Conservation (phyloP, 2,797 vertebrate genomes). For the Acomys russatus region DNA sequence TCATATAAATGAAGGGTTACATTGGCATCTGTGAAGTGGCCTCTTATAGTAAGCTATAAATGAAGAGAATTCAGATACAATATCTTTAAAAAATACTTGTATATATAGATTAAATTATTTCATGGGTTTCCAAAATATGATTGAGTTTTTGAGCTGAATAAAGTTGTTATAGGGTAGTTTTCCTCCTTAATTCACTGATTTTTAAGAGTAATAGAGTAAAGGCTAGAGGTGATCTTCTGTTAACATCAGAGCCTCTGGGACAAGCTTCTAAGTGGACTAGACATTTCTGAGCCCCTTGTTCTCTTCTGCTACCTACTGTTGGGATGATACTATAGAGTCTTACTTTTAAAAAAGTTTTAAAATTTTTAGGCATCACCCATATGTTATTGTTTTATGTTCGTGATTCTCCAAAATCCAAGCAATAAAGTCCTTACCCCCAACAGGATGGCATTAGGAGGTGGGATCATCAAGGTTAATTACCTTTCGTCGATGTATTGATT, state of each 20-base stretch:
- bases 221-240: neutral
- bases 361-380: neutral
- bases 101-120: neutral
- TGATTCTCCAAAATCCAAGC: neutral
- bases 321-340: neutral
- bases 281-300: neutral
- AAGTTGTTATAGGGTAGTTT: neutral
- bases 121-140: neutral
- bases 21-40: neutral
- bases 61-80: neutral
- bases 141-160: neutral
- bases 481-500: neutral
- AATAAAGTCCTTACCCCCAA: neutral
- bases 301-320: neutral
- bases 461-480: neutral
- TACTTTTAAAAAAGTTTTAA: neutral
- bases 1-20: neutral
- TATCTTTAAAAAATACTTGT: neutral
- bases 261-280: neutral
- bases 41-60: neutral
- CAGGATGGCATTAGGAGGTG: neutral
- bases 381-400: neutral
- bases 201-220: neutral
- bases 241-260: neutral
- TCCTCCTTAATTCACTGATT: neutral